These are phyloP conservation scores for Rhopalosiphum nymphaeae DNA, from an alignment of 2,888 invertebrate species.

Conservation along the genomic window DNA sequence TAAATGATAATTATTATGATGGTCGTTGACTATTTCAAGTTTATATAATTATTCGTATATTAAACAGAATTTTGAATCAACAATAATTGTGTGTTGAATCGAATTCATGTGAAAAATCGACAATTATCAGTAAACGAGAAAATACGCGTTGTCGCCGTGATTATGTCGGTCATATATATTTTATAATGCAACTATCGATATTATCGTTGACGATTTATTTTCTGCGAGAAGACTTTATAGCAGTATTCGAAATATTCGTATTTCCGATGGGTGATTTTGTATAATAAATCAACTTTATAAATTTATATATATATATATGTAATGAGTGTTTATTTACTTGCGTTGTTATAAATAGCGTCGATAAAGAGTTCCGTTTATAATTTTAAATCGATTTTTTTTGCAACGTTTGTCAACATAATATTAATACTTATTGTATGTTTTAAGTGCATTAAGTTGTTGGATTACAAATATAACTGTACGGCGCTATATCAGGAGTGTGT, in stretches of 20 bases:
- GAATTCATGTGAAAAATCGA: neutral
- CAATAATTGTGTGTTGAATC: neutral
- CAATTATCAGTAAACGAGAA: neutral
- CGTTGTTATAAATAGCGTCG: neutral
- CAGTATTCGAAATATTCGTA: neutral
- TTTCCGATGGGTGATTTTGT: neutral
- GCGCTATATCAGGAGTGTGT: neutral
- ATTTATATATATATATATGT: neutral
- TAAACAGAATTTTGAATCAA: neutral
- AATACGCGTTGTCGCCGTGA: neutral
- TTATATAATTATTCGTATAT: neutral
- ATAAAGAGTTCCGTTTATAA: neutral
- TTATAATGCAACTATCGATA: neutral
- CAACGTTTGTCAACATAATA: neutral
- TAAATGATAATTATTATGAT: neutral
- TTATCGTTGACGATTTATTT: neutral
- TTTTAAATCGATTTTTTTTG: conserved; percentile 17
- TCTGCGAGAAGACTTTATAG: neutral
- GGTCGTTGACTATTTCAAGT: neutral
- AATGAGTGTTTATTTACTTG: neutral
- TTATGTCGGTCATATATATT: neutral
- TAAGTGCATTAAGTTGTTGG: neutral
- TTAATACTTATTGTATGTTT: neutral
- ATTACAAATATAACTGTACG: neutral
- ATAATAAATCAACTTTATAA: neutral